A percentile compares a stretch with the other conserved stretches of the same genome.
Evolutionary conservation across 2,888 invertebrate species (phyloP).

Genomic region (Drosophila mercatorum): DNA sequence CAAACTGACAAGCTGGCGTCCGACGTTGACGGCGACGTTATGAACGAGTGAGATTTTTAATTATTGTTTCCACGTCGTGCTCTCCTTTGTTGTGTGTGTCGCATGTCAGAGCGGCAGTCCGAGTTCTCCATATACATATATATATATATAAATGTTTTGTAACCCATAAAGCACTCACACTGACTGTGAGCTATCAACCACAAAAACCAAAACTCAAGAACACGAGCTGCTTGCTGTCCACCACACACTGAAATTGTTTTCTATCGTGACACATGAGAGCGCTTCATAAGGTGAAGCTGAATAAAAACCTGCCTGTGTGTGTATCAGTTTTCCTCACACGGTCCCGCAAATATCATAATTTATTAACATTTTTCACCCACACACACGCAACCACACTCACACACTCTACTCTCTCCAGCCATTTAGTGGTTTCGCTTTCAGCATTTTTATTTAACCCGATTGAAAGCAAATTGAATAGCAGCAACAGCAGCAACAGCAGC

Average conservation of each 20-base stretch:
- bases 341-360: slow-evolving; percentile 49
- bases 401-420: neutral
- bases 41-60: slow-evolving; percentile 54
- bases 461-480: slow-evolving; percentile 64
- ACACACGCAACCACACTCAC: neutral
- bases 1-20: slow-evolving; percentile 31
- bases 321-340: slow-evolving; percentile 48
- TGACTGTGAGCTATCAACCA: neutral
- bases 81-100: slow-evolving; percentile 25
- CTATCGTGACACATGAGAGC: slow-evolving; percentile 67
- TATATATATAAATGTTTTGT: neutral
- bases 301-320: slow-evolving; percentile 35
- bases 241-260: slow-evolving; percentile 34
- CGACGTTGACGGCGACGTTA: slow-evolving; percentile 19
- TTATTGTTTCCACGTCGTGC: slow-evolving; percentile 42
- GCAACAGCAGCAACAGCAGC: neutral
- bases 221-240: neutral
- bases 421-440: slow-evolving; percentile 54
- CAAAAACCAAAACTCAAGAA: slow-evolving; percentile 13
- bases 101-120: slow-evolving; percentile 7
- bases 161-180: neutral
- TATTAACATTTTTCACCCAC: slow-evolving; percentile 42
- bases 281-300: slow-evolving; percentile 28
- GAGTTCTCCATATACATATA: neutral
- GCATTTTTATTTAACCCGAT: slow-evolving; percentile 55